Evolutionary conservation across 2,888 invertebrate genomes (phyloP).

Genomic region (Ochropleura plecta): DNA sequence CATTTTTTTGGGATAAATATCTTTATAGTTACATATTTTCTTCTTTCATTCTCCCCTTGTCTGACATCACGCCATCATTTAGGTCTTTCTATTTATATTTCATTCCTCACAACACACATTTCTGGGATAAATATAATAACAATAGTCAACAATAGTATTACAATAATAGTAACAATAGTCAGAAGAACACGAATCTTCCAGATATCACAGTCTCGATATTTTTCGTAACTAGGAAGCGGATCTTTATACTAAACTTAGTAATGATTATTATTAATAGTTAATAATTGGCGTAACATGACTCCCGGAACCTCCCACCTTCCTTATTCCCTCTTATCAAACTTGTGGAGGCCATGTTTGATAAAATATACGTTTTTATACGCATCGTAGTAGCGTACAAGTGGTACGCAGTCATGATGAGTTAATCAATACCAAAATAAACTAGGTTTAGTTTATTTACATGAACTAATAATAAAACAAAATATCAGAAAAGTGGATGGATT

Average conservation of each 20-base stretch:
- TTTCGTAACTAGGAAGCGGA: constrained; percentile 29
- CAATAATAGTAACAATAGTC: background rate
- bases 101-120: background rate
- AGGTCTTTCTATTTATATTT: no score
- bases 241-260: background rate
- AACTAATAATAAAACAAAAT: background rate
- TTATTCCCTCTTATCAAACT: constrained; percentile 33
- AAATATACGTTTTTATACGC: constrained; percentile 15
- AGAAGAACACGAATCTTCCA: background rate
- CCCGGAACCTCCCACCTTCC: constrained; percentile 45
- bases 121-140: background rate
- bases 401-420: background rate
- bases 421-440: no score
- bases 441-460: no score
- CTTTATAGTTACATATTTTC: no score
- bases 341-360: constrained; percentile 21
- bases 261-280: background rate
- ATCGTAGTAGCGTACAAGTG: background rate
- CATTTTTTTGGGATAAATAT: no score
- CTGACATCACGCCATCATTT: no score
- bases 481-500: background rate
- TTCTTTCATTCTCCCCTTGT: no score
- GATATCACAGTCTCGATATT: background rate
- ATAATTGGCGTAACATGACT: constrained; percentile 21
- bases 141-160: no score